Evolutionary conservation across 2,797 vertebrate species (phyloP).

Genomic region (Heliangelus exortis): DNA sequence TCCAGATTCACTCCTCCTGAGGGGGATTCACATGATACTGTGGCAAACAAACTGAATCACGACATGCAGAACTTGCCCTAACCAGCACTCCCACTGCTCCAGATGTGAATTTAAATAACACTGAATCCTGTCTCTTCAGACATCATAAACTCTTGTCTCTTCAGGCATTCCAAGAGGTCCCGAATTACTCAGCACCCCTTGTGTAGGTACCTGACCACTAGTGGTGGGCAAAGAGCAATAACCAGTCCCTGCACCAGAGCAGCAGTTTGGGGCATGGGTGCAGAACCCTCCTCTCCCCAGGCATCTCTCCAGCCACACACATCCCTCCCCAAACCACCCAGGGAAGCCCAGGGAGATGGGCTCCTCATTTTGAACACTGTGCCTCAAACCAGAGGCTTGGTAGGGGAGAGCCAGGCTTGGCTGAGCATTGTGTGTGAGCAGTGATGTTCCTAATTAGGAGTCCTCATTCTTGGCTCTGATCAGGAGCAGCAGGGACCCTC

Average conservation of each 20-base stretch:
- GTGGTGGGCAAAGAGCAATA: not conserved
- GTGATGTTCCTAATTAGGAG: not conserved
- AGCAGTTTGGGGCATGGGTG: not conserved
- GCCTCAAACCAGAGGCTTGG: not conserved
- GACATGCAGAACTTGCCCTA: not conserved
- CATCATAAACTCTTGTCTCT: not conserved
- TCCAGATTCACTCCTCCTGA: not conserved
- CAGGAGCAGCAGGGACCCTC: not conserved
- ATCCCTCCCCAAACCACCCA: not conserved
- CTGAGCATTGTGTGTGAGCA: not conserved
- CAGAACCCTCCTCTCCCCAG: not conserved
- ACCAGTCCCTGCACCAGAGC: accelerated
- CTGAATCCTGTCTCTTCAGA: not conserved
- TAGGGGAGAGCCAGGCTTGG: not conserved
- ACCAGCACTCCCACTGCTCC: not conserved
- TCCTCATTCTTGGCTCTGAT: not conserved
- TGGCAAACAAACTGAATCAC: not conserved
- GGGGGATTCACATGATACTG: not conserved
- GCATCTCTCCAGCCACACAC: accelerated
- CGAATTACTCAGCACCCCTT: not conserved
- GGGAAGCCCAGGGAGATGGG: not conserved
- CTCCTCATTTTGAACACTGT: not conserved
- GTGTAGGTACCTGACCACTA: accelerated
- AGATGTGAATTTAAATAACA: not conserved
- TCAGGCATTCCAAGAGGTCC: not conserved